phyloP scores from a whole-genome alignment of 2,113 vertebrate genomes.

The Equus quagga region DNA sequence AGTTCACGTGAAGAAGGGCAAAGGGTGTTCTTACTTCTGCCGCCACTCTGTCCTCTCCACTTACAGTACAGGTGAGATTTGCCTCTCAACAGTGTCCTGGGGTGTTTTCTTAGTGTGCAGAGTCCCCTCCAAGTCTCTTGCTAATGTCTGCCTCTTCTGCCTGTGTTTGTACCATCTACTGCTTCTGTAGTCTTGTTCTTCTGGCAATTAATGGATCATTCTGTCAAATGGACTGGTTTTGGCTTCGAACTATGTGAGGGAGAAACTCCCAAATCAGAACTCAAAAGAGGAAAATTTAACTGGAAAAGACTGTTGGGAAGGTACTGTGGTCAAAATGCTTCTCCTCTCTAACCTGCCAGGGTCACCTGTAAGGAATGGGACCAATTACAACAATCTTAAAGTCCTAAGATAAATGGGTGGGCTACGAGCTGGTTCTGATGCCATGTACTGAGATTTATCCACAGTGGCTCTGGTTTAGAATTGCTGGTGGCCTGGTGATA shows the following conservation, averaged over 20 bases:
- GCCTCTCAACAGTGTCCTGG: not conserved
- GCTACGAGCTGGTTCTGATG: not conserved
- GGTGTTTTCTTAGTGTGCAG: not conserved
- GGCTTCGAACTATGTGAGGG: not conserved
- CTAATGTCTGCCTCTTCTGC: not conserved
- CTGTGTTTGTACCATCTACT: not conserved
- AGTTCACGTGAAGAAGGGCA: not conserved
- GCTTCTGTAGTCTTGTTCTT: not conserved
- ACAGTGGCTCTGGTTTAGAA: not conserved
- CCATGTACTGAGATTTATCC: too few relatives aligned
- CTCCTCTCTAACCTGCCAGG: not conserved
- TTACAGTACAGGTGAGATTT: not conserved
- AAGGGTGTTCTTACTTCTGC: not conserved
- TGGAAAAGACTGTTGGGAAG: not conserved
- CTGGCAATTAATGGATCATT: not conserved
- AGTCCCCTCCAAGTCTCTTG: not conserved
- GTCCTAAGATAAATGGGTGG: not conserved
- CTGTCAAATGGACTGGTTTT: not conserved
- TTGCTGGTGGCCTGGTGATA: not conserved
- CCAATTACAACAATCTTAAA: not conserved
- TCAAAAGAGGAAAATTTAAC: not conserved
- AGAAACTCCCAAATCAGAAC: not conserved
- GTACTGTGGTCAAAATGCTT: not conserved
- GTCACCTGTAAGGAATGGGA: not conserved
- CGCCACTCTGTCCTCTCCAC: not conserved